Conservation (phyloP, 1,140 invertebrate species). For the Xylocopa sonorina region DNA sequence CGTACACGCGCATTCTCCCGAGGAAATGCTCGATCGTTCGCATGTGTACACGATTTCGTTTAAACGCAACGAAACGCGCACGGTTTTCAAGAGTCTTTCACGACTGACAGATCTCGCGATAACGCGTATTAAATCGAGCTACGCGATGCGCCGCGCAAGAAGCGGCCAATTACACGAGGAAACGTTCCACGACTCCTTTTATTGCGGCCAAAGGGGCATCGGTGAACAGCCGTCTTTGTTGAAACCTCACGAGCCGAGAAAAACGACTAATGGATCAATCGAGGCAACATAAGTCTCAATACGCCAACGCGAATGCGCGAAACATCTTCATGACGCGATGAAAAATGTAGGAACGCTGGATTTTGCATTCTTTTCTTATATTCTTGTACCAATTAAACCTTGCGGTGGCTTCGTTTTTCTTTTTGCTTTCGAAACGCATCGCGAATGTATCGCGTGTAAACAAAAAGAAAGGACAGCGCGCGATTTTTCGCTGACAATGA, state of each 20-base stretch:
- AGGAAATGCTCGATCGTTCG: background rate
- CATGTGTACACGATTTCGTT: background rate
- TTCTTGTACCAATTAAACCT: no score
- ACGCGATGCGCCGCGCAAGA: background rate
- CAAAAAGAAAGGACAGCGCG: background rate
- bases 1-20: conserved; percentile 20
- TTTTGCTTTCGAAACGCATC: conserved; percentile 17
- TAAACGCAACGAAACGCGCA: background rate
- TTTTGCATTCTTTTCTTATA: no score
- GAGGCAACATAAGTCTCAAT: background rate
- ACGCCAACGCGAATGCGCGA: background rate
- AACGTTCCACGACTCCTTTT: background rate
- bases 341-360: background rate
- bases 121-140: conserved; percentile 17
- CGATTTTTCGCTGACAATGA: conserved; percentile 41
- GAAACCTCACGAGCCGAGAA: background rate
- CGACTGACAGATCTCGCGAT: conserved; percentile 22
- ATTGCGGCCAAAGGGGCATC: background rate
- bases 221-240: conserved; percentile 11
- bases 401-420: background rate
- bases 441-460: conserved; percentile 12
- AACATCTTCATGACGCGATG: background rate
- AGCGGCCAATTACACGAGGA: conserved; percentile 12
- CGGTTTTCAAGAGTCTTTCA: conserved; percentile 23
- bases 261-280: background rate